Evolutionary conservation across 2,113 vertebrate species (phyloP), one percentile per base, ranked within the genome.

Genomic region (Steatornis caripensis): DNA sequence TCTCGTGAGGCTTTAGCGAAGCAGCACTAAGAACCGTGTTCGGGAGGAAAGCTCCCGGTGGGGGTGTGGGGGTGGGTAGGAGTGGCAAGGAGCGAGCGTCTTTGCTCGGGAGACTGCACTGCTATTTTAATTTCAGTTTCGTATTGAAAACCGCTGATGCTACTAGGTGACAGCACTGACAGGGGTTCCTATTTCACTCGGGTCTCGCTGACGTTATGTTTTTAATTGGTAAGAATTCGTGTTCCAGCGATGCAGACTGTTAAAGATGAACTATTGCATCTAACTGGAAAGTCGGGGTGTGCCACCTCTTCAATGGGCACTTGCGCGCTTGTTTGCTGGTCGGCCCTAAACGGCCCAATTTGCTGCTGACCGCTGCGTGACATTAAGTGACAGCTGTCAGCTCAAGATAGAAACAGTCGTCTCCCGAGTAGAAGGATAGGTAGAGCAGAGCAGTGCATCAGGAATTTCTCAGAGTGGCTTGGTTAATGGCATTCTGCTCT

Each of bases 331-430:
- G 13, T 30, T 84, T 7, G 4, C 85, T 4, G 84, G 15, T 32
- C 23, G 10, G 23, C 58, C 17, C 76, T 2, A 3, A 66, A 1
- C 64, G 37, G 92, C 83, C 72, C 27, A 0, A 1, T 51, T 53
- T 80, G 69, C 79, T 87, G 91, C 79, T n/a, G 84, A 17, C 48
- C 17, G 7, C 74, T 62, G n/a, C 19, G 7, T 75, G 87, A 26
- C 80, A 37, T 43, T 39, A 81, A 90, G 82, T 83, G 95, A 61
- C 95, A 92, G 92, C 93, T 96, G 92, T 91, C 92, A 93, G 87
- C 85, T 84, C 58, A 11, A 45, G 71, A 54, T 49, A 46, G 84
- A 64, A 90, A 37, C 54, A 13, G 45, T 78, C 34, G 2, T 36
- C 81, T 46, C 48, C 64, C 24, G 6, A 19, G 78, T 15, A 30